These are phyloP conservation scores for Drosophila barbarae DNA, from an alignment of 2,888 invertebrate species.

Conservation along the genomic window DNA sequence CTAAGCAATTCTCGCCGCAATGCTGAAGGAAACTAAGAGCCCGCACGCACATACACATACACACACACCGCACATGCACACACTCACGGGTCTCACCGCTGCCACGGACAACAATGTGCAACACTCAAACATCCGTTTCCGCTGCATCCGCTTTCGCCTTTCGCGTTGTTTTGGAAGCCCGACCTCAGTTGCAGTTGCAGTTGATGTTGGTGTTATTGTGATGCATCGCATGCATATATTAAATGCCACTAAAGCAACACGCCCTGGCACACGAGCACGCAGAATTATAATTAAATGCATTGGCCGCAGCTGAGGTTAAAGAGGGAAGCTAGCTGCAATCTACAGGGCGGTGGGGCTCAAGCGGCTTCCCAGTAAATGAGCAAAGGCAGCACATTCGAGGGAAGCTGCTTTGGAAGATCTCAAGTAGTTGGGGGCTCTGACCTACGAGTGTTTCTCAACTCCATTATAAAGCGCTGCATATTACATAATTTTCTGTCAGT, in stretches of 20 bases:
- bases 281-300: constrained; percentile 60
- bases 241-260: constrained; percentile 43
- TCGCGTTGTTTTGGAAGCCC: constrained; percentile 63
- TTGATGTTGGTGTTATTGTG: constrained; percentile 45
- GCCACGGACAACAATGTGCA: constrained; percentile 59
- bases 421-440: neutral
- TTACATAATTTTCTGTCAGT: constrained; percentile 21
- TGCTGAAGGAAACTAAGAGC: constrained; percentile 47
- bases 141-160: constrained; percentile 64
- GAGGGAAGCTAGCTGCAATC: constrained; percentile 1
- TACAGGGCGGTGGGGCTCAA: neutral
- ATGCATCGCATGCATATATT: constrained; percentile 65
- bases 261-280: constrained; percentile 17
- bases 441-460: neutral
- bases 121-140: constrained; percentile 74
- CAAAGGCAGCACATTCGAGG: neutral
- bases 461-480: neutral
- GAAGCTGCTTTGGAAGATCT: neutral
- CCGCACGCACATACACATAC: constrained; percentile 27
- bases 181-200: constrained; percentile 51
- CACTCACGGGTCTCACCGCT: constrained; percentile 11
- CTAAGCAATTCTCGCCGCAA: constrained; percentile 57
- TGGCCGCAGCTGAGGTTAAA: constrained; percentile 32
- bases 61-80: constrained; percentile 6
- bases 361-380: constrained; percentile 4